Evolutionary conservation across 2,797 vertebrate species (phyloP), one percentile per base, ranked within the genome.

Genomic region (Tolypeutes matacus): DNA sequence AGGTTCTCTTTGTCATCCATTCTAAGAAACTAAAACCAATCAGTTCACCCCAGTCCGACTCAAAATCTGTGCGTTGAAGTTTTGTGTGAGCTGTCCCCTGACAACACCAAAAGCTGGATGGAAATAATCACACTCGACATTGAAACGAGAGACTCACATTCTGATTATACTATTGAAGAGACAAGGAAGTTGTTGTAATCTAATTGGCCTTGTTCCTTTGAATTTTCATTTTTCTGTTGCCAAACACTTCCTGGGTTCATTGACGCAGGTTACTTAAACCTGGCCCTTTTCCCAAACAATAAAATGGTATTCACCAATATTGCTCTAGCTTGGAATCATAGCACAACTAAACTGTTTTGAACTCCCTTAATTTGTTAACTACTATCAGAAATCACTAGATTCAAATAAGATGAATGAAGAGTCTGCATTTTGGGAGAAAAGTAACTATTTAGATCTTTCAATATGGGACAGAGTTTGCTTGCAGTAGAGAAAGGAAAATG

Each of bases 201-300:
- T 84, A 76, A 53, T 14, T 6, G 20, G 49, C 1, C 13, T 31
- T 58, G 9, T 65, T 21, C 8, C 20, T 17, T 58, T 46, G 18
- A 67, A 65, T 86, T 91, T 88, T 76, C 53, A n/a, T 64, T 75
- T 93, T 88, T 51, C 58, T 81, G 12, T 88, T 70, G n/a, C 34
- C 53, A 77, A 42, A 46, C 8, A 29, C 11, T 56, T 36, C 18
- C 27, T 56, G 72, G 42, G 23, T 21, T 75, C 39, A 51, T 56
- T 76, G n/a, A 67, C 13, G 15, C 12, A 67, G 21, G 27, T 49
- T 21, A 39, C 3, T 85, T 39, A 78, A 39, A 39, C 39, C 39
- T 39, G 39, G 39, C 7, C 39, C 39, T 7, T 39, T 39, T 39
- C 39, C 39, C 39, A 39, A 39, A 42, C 7, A 46, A 15, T 58